These are phyloP conservation scores for Tortrix viridana DNA, from an alignment of 2,888 invertebrate species.

Conservation along the genomic window DNA sequence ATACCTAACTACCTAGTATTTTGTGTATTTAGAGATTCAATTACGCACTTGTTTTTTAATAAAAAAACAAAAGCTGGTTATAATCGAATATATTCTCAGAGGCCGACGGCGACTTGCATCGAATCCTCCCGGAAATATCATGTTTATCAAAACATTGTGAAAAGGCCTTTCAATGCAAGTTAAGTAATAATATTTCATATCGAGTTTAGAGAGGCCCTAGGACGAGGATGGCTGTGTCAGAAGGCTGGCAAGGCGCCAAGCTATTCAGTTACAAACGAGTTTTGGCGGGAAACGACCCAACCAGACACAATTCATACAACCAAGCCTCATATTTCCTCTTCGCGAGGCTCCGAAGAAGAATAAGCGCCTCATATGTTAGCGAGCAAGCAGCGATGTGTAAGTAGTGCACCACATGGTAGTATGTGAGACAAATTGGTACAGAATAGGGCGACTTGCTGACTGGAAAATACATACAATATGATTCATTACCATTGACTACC, in stretches of 20 bases:
- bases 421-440: background rate
- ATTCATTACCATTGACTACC: too few species aligned
- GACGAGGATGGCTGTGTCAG: slow-evolving; percentile 57
- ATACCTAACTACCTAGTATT: too few species aligned
- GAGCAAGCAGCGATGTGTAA: slow-evolving; percentile 17
- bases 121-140: slow-evolving; percentile 12
- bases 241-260: slow-evolving; percentile 65
- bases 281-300: slow-evolving; percentile 44
- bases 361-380: slow-evolving; percentile 28
- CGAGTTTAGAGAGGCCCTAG: slow-evolving; percentile 52
- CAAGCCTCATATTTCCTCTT: slow-evolving; percentile 35
- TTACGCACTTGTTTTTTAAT: too few species aligned
- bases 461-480: background rate
- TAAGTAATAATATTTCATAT: slow-evolving; percentile 47
- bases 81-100: background rate
- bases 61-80: too few species aligned
- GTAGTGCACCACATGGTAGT: background rate
- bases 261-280: slow-evolving; percentile 61
- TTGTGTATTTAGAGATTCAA: too few species aligned
- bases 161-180: slow-evolving; percentile 39
- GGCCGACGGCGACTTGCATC: slow-evolving; percentile 7
- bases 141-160: slow-evolving; percentile 27
- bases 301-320: slow-evolving; percentile 33
- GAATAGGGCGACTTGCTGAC: background rate
- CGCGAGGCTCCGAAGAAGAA: slow-evolving; percentile 25